Conservation (phyloP, 2,797 vertebrate genomes). For the Labroides dimidiatus region DNA sequence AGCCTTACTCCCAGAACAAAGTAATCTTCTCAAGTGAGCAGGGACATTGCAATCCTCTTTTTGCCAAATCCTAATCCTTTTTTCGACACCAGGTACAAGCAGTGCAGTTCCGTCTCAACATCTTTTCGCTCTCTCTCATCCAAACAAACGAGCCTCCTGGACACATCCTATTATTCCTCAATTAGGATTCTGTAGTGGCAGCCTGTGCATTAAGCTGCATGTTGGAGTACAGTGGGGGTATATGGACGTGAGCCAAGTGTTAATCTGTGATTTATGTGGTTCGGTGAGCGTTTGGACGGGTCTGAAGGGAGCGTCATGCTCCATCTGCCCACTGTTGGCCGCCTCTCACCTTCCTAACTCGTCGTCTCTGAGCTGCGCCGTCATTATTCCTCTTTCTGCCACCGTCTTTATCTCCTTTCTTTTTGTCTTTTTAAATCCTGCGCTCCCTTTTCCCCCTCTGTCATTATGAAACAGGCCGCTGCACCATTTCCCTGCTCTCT, state of each 20-base stretch:
- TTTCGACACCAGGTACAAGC: slow-evolving; percentile 38
- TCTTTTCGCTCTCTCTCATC: slow-evolving; percentile 11
- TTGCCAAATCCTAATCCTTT: slow-evolving; percentile 58
- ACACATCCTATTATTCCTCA: slow-evolving; percentile 40
- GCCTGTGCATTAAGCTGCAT: slow-evolving; percentile 28
- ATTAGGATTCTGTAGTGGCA: slow-evolving; percentile 44
- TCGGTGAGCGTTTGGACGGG: slow-evolving; percentile 56
- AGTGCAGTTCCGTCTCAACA: slow-evolving; percentile 10
- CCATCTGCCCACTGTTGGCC: slow-evolving; percentile 61
- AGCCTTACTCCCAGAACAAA: slow-evolving; percentile 15
- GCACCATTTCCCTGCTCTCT: slow-evolving; percentile 18
- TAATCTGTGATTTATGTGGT: slow-evolving; percentile 70
- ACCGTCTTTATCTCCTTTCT: slow-evolving; percentile 26
- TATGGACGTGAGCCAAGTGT: slow-evolving; percentile 60
- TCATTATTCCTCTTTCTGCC: slow-evolving; percentile 16
- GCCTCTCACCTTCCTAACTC: slow-evolving; percentile 36
- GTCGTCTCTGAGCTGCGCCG: neutral
- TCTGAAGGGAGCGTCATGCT: slow-evolving; percentile 37
- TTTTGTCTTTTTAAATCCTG: slow-evolving; percentile 16
- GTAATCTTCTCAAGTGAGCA: slow-evolving; percentile 51
- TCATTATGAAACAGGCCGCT: slow-evolving; percentile 20
- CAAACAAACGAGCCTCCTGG: slow-evolving; percentile 18
- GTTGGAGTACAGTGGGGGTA: slow-evolving; percentile 49
- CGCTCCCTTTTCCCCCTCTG: slow-evolving; percentile 1
- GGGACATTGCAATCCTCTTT: slow-evolving; percentile 53